A percentile compares a stretch with the other conserved stretches of the same genome.
Evolutionary conservation across 2,113 vertebrate species (phyloP).

Genomic region (Parus major): DNA sequence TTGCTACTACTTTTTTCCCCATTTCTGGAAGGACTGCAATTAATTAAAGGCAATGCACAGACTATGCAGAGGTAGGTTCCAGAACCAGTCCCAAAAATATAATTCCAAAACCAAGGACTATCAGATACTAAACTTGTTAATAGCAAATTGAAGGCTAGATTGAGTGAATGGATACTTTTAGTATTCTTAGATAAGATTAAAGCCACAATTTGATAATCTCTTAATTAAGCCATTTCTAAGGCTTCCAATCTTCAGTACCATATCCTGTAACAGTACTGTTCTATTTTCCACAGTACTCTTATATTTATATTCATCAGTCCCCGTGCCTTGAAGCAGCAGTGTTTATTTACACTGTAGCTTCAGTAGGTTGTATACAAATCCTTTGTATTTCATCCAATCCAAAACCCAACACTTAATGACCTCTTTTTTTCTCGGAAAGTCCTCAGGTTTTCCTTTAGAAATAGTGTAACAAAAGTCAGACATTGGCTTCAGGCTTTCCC

Average conservation of each 20-base stretch:
- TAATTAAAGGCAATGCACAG: neutral
- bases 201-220: neutral
- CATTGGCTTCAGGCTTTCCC: neutral
- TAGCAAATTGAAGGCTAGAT: neutral
- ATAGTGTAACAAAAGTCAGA: neutral
- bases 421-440: neutral
- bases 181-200: neutral
- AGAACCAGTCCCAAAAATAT: neutral
- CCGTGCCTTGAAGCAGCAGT: neutral
- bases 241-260: neutral
- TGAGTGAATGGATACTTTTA: neutral
- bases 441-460: neutral
- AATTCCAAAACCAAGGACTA: neutral
- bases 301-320: neutral
- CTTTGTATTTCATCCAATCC: neutral
- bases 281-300: neutral
- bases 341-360: neutral
- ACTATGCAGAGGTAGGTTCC: neutral
- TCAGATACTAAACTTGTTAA: neutral
- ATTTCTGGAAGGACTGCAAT: neutral
- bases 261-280: neutral
- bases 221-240: neutral
- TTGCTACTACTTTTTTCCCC: neutral
- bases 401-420: neutral
- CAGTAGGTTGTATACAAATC: neutral